Base-by-base conservation (phyloP, 2,888 invertebrate genomes). In the Sthenelais limicola region DNA sequence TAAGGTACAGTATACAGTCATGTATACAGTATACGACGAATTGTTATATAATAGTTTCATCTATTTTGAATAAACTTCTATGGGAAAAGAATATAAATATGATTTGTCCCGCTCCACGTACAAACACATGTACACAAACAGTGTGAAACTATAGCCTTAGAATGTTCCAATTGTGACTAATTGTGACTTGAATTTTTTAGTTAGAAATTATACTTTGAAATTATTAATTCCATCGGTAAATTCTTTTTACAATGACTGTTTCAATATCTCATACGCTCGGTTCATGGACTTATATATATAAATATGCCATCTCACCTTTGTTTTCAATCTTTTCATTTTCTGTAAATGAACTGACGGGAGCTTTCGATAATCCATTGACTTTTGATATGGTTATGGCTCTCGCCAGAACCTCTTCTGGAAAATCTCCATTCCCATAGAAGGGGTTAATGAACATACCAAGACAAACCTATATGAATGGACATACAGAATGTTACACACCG, bases 361-460 rank as follows among this genome's bases (percentile, higher is more conserved):
- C 82, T 9, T 77, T 35, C 3, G 71, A 51, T 18, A 71, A 43
- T 0, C 75, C 75, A 2, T 72, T 33, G 1, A 51, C 18, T 24
- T 66, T 48, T 9, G 69, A 58, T 24, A 72, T 68, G 35, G 28
- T 51, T 21, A 51, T 58, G 1, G 72, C 43, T 51, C 58, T 70
- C 2, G 47, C 33, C 68, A 73, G 73, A 54, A 77, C 15, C 1
- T 66, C 52, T 1, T 49, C 56, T 3, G 79, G 79, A 47, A 80
- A 79, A 48, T 79, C 79, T 9, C 87, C 87, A 68, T 81, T 4
- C 62, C 81, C 80, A 35, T 32, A 80, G 21, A 85, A 81, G 3
- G 85, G 84, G 70, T 83, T 80, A 81, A 84, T 72, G 80, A 86
- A 82, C 82, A 82, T 4, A 83, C 86, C 56, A 82, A n/a, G 12